Conservation (phyloP, 2,113 vertebrate genomes). For the Aphyosemion australe region DNA sequence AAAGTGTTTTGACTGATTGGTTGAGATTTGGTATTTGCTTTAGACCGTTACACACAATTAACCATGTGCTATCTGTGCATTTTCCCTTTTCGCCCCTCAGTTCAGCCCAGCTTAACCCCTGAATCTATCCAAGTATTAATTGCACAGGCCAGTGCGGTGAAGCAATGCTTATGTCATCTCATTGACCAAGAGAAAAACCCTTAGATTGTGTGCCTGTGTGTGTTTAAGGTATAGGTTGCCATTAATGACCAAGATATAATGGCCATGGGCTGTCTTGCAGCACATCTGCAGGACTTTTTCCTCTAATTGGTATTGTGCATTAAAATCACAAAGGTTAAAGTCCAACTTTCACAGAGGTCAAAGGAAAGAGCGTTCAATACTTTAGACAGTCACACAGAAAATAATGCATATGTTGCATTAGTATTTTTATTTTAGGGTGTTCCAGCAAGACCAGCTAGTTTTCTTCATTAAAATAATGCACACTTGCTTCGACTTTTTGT, state of each 20-base stretch:
- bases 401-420: not conserved
- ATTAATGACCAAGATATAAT: conserved; percentile 43
- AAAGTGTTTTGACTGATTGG: conserved; percentile 30
- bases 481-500: not conserved
- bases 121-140: conserved; percentile 53
- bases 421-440: not conserved
- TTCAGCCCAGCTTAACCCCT: conserved; percentile 41
- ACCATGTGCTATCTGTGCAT: conserved; percentile 14
- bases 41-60: conserved; percentile 58
- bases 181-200: conserved; percentile 54
- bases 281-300: conserved; percentile 27
- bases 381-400: conserved; percentile 7
- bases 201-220: conserved; percentile 5
- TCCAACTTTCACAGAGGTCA: conserved; percentile 14
- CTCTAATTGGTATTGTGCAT: conserved; percentile 45
- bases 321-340: conserved; percentile 27
- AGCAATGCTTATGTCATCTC: conserved; percentile 52
- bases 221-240: conserved; percentile 30
- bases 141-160: conserved; percentile 41
- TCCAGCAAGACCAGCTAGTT: not conserved
- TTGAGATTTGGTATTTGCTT: conserved; percentile 31
- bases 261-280: conserved; percentile 42
- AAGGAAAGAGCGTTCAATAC: conserved; percentile 11
- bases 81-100: conserved; percentile 22
- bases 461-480: not conserved